Conservation (phyloP, 2,113 vertebrate genomes). For the Grammatotria lemairii region DNA sequence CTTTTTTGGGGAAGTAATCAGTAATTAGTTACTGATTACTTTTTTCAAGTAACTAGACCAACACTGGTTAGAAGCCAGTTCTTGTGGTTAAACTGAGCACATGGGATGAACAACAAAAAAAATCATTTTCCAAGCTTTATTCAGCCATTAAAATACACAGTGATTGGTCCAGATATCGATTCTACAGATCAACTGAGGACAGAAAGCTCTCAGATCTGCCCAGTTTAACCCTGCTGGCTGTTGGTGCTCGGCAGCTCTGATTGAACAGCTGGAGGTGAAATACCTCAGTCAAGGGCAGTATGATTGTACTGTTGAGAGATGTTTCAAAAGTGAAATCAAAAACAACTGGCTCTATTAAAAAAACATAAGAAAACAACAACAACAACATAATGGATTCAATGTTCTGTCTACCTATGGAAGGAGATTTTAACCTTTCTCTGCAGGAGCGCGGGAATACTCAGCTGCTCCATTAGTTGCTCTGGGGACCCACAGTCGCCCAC, state of each 20-base stretch:
- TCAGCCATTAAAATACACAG: background rate
- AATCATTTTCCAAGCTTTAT: background rate
- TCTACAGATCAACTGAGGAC: background rate
- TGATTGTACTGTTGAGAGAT: background rate
- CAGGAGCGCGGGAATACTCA: background rate
- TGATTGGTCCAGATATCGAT: constrained; percentile 10
- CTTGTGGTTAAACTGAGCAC: background rate
- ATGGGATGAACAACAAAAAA: background rate
- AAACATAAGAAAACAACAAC: background rate
- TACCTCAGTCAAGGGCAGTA: background rate
- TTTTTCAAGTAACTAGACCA: no score
- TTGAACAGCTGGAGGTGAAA: constrained; percentile 9
- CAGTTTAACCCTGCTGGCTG: background rate
- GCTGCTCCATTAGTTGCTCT: background rate
- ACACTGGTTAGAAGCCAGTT: background rate
- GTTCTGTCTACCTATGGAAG: background rate
- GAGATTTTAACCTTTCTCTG: background rate
- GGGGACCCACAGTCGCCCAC: background rate
- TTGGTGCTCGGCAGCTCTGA: background rate
- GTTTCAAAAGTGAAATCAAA: background rate
- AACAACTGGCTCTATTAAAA: background rate
- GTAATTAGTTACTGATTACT: no score
- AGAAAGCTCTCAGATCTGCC: background rate
- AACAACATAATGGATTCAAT: background rate
- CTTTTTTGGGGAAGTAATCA: no score